phyloP scores from a whole-genome alignment of 2,888 invertebrate species.

The Syrista parreyssii region DNA sequence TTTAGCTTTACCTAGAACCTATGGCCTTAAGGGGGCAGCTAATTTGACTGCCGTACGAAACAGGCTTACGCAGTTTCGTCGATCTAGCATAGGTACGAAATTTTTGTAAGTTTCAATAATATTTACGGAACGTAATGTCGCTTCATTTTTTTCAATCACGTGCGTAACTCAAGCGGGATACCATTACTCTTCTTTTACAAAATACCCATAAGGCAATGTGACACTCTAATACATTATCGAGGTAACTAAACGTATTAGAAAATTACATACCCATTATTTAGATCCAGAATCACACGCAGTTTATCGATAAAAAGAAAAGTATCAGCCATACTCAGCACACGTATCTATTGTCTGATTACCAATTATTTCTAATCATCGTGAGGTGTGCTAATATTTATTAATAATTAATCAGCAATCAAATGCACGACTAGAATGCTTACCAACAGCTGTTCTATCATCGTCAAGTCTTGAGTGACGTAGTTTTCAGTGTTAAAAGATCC shows the following conservation, averaged over 20 bases:
- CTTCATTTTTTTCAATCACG: not conserved
- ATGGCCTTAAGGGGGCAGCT: not conserved
- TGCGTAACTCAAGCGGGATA: not conserved
- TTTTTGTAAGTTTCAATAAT: not conserved
- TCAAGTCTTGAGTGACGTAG: not conserved
- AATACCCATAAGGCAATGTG: not conserved
- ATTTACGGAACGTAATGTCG: not conserved
- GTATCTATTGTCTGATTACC: not conserved
- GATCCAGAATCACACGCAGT: not conserved
- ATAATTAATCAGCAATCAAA: not conserved
- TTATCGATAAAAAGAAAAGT: not conserved
- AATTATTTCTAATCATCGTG: not conserved
- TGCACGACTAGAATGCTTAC: not conserved
- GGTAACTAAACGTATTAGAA: not conserved
- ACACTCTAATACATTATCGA: not conserved
- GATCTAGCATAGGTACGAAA: not conserved
- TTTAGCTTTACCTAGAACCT: not conserved
- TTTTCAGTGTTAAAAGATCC: not conserved
- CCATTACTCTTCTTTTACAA: not conserved
- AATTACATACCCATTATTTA: not conserved
- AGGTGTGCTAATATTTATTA: not conserved
- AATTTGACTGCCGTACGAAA: not conserved
- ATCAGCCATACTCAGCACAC: not conserved
- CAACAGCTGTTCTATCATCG: not conserved
- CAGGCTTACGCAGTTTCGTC: not conserved